Conservation (phyloP, 1,140 invertebrate species). For the Phymastichus coffea region DNA sequence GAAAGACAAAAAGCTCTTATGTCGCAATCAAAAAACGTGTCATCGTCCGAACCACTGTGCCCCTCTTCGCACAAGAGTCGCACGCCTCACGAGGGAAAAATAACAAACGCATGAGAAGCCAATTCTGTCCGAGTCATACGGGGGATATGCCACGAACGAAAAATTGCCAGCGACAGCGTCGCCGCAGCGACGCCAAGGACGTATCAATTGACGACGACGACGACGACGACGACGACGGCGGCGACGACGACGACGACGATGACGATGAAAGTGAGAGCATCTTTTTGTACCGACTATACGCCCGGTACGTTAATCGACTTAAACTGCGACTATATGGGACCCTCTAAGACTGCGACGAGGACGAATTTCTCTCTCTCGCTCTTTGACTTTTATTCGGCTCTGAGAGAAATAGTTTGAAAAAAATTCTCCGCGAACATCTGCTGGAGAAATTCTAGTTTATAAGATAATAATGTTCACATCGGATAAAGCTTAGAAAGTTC, state of each 20-base stretch:
- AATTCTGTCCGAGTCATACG: neutral
- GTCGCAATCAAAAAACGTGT: too few species aligned
- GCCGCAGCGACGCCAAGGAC: conserved; percentile 44
- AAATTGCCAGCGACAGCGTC: neutral
- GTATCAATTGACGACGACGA: conserved; percentile 55
- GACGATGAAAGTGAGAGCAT: too few species aligned
- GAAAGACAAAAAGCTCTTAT: too few species aligned
- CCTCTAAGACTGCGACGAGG: conserved; percentile 41
- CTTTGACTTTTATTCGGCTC: neutral
- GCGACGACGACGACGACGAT: too few species aligned
- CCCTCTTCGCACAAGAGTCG: neutral
- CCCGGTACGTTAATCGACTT: conserved; percentile 58
- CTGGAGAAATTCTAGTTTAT: neutral
- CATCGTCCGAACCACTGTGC: neutral
- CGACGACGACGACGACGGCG: too few species aligned
- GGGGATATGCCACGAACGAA: neutral
- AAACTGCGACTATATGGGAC: conserved; percentile 51
- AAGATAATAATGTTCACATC: too few species aligned
- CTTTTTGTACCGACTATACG: conserved; percentile 53
- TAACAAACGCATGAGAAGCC: neutral
- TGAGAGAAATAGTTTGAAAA: neutral
- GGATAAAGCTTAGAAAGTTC: too few species aligned
- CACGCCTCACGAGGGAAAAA: neutral
- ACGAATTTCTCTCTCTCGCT: conserved; percentile 16
- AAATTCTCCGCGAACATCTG: neutral